phyloP scores from a whole-genome alignment of 2,113 vertebrate species.

The Rhombomys opimus region DNA sequence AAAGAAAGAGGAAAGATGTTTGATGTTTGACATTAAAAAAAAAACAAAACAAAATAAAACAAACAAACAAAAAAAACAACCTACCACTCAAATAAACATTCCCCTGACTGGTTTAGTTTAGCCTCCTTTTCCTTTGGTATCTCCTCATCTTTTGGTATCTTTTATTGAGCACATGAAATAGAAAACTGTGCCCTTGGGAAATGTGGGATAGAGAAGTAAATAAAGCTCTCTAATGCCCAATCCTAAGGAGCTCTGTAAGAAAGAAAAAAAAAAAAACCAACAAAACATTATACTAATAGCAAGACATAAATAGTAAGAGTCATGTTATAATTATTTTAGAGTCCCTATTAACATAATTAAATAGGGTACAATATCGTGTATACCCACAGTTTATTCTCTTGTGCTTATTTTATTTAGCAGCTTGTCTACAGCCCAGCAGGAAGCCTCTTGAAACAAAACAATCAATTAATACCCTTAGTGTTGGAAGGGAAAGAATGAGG shows the following conservation, averaged over 20 bases:
- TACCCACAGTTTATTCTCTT: slow-evolving; percentile 53
- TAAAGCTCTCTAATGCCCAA: background rate
- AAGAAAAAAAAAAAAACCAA: background rate
- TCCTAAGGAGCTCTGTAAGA: background rate
- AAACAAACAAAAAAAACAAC: background rate
- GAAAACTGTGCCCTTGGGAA: background rate
- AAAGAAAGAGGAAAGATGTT: background rate
- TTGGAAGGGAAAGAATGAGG: slow-evolving; percentile 54
- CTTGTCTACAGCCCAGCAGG: slow-evolving; percentile 54
- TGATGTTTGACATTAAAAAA: background rate
- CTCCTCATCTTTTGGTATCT: background rate
- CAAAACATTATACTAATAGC: background rate
- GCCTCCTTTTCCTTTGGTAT: background rate
- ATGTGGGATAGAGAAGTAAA: background rate
- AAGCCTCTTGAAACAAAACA: slow-evolving; percentile 69
- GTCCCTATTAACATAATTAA: slow-evolving; percentile 69
- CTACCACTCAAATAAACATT: slow-evolving; percentile 1
- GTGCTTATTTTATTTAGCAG: slow-evolving; percentile 70
- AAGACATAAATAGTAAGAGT: slow-evolving; percentile 13
- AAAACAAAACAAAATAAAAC: too few relatives aligned
- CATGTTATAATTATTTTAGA: slow-evolving; percentile 67
- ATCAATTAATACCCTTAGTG: slow-evolving; percentile 55
- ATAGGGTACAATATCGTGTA: slow-evolving; percentile 40
- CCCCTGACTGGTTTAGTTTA: background rate
- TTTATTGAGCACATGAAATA: background rate